These are phyloP conservation scores for Hyla sarda DNA, from an alignment of 2,113 vertebrate species.

Conservation along the genomic window DNA sequence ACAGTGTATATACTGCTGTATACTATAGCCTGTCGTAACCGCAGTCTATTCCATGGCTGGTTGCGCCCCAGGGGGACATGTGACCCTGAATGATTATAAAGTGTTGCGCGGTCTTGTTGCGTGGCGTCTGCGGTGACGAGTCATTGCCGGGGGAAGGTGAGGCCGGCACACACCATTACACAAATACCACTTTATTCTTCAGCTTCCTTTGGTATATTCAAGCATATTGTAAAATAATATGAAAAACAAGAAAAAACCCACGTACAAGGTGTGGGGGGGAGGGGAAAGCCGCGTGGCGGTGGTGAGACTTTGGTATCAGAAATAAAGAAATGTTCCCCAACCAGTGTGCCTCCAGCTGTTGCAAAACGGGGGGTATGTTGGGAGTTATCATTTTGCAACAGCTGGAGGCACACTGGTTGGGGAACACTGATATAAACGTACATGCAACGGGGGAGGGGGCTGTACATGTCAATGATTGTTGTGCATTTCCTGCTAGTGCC, in stretches of 20 bases:
- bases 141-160: conserved; percentile 40
- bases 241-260: conserved; percentile 26
- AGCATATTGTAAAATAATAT: conserved; percentile 61
- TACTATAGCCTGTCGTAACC: too few relatives aligned
- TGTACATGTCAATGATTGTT: neutral
- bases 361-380: too few relatives aligned
- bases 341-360: too few relatives aligned
- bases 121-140: neutral
- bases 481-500: neutral
- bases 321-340: too few relatives aligned
- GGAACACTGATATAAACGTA: neutral
- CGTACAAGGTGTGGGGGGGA: neutral
- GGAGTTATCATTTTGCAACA: too few relatives aligned
- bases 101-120: neutral
- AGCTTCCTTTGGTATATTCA: conserved; percentile 76
- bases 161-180: conserved; percentile 38
- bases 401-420: too few relatives aligned
- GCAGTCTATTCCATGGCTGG: too few relatives aligned
- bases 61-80: neutral
- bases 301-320: conserved; percentile 44
- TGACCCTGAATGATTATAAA: neutral
- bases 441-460: conserved; percentile 5
- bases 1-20: too few relatives aligned
- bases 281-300: neutral
- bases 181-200: conserved; percentile 76